Evolutionary conservation across 2,888 invertebrate genomes (phyloP), one percentile per base, ranked within the genome.

Genomic region (Megaustenia siamemsis): DNA sequence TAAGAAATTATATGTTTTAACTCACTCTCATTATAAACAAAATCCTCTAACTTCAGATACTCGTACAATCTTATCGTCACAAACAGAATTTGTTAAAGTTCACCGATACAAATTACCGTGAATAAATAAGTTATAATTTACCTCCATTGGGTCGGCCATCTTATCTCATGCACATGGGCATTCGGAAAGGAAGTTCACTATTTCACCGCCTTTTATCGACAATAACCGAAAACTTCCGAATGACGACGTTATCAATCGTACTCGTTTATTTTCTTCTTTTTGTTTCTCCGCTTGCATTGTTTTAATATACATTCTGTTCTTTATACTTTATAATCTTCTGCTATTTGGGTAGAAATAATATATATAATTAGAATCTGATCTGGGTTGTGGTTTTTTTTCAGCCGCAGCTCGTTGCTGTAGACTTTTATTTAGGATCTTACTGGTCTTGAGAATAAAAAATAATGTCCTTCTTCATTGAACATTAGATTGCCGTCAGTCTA

Each of bases 141-240:
- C 69, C 69, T 40, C 69, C 24, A 69, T 40, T 69, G 21, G 69
- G 24, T 69, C 69, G 40, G 69, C 69, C 69, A 69, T 69, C 18
- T 69, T 69, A 38, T 35, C 28, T 68, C 18, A 12, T 68, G 35
- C 63, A 68, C 35, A 32, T 18, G 15, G 35, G n/a, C n/a, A n/a
- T n/a, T n/a, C n/a, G n/a, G n/a, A n/a, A 21, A 68, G 18, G 38
- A 35, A 63, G 12, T n/a, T 28, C 8, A 24, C 12, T 32, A 63
- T 12, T 24, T 63, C 28, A n/a, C 28, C 63, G 63, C 6, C 56
- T 5, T 21, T 56, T 24, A 21, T n/a, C 56, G 21, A 21, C 21
- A n/a, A n/a, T 5, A 56, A 56, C 56, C 56, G 56, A 56, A 6
- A 56, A 1, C 56, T 56, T 1, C 56, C 56, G 56, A 5, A 56